Evolutionary conservation across 1,140 invertebrate genomes (phyloP).

Genomic region (Orchestia grillus): DNA sequence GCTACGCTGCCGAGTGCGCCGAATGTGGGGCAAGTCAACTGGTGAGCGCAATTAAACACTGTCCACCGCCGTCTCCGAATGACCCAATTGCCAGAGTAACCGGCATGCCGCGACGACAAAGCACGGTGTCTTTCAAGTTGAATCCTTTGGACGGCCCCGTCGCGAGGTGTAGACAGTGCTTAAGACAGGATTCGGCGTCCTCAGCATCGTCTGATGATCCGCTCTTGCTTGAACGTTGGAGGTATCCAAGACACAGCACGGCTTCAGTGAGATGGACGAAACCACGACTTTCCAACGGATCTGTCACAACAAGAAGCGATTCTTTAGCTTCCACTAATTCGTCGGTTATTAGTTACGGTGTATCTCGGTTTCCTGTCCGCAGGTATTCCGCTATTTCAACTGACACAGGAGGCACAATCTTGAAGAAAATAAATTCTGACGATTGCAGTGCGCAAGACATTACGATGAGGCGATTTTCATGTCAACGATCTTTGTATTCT

Average conservation of each 20-base stretch:
- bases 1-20: conserved; percentile 65
- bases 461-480: conserved; percentile 46
- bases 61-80: conserved; percentile 61
- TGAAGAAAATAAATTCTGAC: conserved; percentile 60
- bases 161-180: conserved; percentile 62
- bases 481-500: conserved; percentile 63
- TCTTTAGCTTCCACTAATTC: conserved; percentile 67
- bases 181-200: conserved; percentile 66
- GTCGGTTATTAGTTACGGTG: conserved; percentile 64
- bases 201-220: conserved; percentile 68
- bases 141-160: conserved; percentile 63
- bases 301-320: conserved; percentile 67
- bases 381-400: conserved; percentile 65
- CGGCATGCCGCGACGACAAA: conserved; percentile 62
- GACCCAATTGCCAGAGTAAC: conserved; percentile 49
- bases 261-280: conserved; percentile 65
- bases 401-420: conserved; percentile 65
- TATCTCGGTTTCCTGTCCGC: conserved; percentile 63
- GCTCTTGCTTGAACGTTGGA: conserved; percentile 62
- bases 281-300: conserved; percentile 66
- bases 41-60: conserved; percentile 63
- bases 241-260: conserved; percentile 62
- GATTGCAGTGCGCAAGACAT: conserved; percentile 27
- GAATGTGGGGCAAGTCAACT: conserved; percentile 66
- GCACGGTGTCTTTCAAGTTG: conserved; percentile 67